Base-by-base conservation (phyloP, 2,113 vertebrate species). In the Calypte anna region DNA sequence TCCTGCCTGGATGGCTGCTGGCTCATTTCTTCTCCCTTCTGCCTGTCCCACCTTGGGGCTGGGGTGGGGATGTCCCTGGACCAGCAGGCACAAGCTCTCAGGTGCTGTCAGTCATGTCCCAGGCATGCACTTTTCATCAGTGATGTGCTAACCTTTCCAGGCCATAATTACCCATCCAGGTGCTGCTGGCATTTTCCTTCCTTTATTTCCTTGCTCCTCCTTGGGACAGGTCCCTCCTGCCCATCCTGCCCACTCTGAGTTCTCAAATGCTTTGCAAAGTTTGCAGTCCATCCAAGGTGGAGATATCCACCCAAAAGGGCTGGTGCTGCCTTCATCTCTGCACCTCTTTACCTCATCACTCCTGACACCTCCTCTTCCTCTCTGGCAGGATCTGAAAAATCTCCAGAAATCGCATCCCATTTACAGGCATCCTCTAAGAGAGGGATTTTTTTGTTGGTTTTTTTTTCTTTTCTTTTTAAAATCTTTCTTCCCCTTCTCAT, bases 371-470 rank as follows among this genome's bases (percentile, higher is more conserved):
- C 48, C 40, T 82, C 62, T 74, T 88, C 74, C 73, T 96, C 7
- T 0, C 62, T 31, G 64, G 68, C 85, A 85, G 69, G 75, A 84
- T 86, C 67, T 68, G 67, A 91, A 93, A 91, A 92, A 89, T 67
- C 66, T 78, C 36, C 72, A 75, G 67, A 93, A 97, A 94, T 85
- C 30, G 24, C 94, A 96, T 94, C 59, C 68, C 66, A 72, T 96
- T 95, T 88, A 77, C 92, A 96, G n/a, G 76, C 70, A 87, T 91
- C 84, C 70, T 78, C 72, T 81, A 82, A 81, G 87, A 87, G 75
- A 82, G 93, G 63, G 63, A 55, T 38, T 30, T 10, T 24, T 25
- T 53, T 83, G 31, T 33, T 72, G 40, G 40, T 40, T 12, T 40
- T 40, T 40, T 40, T 40, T 40, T 40, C 40, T 40, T 40, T 40